Evolutionary conservation across 1,140 invertebrate genomes (phyloP), one percentile per base, ranked within the genome.

Genomic region (Micrasema longulum): DNA sequence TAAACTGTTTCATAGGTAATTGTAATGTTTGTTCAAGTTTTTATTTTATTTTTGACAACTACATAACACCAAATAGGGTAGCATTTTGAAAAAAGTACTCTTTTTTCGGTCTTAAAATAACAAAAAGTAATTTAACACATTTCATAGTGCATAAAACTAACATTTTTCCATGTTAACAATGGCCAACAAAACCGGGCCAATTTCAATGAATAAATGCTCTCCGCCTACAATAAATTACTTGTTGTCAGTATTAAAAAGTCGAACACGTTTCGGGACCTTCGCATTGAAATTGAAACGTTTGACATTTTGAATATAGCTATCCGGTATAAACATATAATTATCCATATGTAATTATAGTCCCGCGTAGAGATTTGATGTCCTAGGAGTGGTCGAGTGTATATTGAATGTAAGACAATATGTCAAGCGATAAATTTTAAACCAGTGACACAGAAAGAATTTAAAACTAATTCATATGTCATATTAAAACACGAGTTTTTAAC

Each of bases 391-490:
- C 55, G 31, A 14, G 18, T 38, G 14, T 55, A 5, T 41, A 36
- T 60, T 18, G 7, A 60, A 60, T 41, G 55, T 60, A 60, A 60
- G 18, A 60, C 55, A 60, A 38, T 60, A 35, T 60, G 55, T 41
- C 7, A 31, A 41, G 36, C 55, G 55, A 60, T 60, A 60, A 14
- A 36, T 10, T 60, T 60, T 41, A 38, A 60, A 60, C 16, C 11
- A 35, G 31, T 38, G 55, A 9, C 31, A 38, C 55, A 38, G 38
- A 60, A 60, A 60, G 10, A 7, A 31, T 7, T 31, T n/a, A n/a
- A n/a, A n/a, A n/a, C n/a, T n/a, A n/a, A n/a, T n/a, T n/a, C n/a
- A n/a, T n/a, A n/a, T n/a, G n/a, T n/a, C n/a, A n/a, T n/a, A n/a
- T n/a, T n/a, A n/a, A n/a, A n/a, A n/a, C n/a, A n/a, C n/a, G n/a